Conservation (phyloP, 2,113 vertebrate genomes). For the Hemiscyllium ocellatum region DNA sequence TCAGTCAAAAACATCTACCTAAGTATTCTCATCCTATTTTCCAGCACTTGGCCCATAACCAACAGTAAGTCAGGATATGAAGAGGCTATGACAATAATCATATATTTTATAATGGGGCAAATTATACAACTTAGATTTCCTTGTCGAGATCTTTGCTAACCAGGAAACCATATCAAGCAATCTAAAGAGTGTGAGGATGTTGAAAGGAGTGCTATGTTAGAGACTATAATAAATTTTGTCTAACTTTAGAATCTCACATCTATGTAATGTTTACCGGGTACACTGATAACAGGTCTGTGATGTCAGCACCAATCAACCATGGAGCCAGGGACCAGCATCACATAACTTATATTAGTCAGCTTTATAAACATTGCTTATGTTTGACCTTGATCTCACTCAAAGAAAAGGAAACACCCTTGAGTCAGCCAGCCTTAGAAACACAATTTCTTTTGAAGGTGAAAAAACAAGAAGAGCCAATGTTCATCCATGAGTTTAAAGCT, state of each 20-base stretch:
- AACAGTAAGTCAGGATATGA: not conserved
- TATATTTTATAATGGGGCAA: not conserved
- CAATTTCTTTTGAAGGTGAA: not conserved
- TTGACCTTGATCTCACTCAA: not conserved
- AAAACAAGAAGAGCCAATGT: not conserved
- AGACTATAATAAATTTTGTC: not conserved
- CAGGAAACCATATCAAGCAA: not conserved
- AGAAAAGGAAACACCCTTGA: not conserved
- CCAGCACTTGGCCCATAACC: too few relatives aligned
- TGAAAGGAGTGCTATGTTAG: not conserved
- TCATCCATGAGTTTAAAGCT: not conserved
- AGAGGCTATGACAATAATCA: not conserved
- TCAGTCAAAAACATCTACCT: too few relatives aligned
- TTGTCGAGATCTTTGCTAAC: not conserved
- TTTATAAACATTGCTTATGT: not conserved
- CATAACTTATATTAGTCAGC: not conserved
- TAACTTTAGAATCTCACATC: not conserved
- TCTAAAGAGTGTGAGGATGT: not conserved
- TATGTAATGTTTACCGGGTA: not conserved
- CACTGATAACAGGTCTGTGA: not conserved
- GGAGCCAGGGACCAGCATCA: conserved; percentile 9
- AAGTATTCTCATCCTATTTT: too few relatives aligned
- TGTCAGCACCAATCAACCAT: not conserved
- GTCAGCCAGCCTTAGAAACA: not conserved
- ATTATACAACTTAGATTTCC: not conserved